Conservation (phyloP, 2,113 vertebrate species). For the Semnopithecus entellus region DNA sequence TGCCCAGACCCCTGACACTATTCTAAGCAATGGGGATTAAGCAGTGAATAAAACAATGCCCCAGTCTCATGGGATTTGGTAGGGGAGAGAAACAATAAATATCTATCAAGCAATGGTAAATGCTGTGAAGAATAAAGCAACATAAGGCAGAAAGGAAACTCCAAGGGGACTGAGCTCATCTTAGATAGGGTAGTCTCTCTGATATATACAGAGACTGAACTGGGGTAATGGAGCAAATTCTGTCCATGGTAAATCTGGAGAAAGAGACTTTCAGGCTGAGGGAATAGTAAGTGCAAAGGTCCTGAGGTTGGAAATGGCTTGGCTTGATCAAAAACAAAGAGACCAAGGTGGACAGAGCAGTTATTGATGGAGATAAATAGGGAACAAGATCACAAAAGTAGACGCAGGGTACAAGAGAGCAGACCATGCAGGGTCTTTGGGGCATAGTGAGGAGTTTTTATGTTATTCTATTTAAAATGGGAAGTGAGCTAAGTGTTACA, state of each 20-base stretch:
- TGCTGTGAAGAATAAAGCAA: background rate
- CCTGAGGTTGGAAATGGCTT: background rate
- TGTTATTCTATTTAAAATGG: background rate
- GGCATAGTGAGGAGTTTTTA: background rate
- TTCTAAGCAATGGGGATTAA: background rate
- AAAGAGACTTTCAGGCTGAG: background rate
- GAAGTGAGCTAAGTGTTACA: background rate
- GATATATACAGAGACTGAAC: background rate
- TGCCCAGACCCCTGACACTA: background rate
- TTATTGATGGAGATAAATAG: background rate
- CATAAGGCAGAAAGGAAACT: background rate
- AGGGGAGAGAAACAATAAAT: background rate
- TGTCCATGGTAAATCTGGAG: background rate
- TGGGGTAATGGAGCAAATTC: background rate
- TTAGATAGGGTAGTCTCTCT: background rate
- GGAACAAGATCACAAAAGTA: background rate
- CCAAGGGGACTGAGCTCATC: background rate
- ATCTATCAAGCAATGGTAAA: background rate
- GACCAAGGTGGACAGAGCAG: background rate
- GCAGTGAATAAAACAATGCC: background rate
- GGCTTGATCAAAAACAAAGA: background rate
- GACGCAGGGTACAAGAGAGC: background rate
- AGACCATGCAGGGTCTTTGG: background rate
- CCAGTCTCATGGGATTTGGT: background rate
- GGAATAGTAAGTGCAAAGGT: background rate